Base-by-base conservation (phyloP, 2,888 invertebrate genomes). In the Ecliptopera silaceata region DNA sequence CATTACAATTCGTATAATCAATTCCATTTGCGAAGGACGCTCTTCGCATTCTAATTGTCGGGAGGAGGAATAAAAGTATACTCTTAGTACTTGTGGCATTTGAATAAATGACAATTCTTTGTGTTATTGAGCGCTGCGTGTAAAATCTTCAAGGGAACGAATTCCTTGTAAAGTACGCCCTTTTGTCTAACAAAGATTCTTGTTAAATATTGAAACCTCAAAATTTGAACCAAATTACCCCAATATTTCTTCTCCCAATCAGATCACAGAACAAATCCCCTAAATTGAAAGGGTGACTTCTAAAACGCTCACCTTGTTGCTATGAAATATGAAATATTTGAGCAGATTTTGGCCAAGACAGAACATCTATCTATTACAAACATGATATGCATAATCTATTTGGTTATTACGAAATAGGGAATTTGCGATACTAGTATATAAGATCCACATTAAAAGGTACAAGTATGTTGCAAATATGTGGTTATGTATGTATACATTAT, bases 1-100 rank as follows among this genome's bases (percentile, higher is more conserved):
- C 58, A 67, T 68, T 66, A 70, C 72, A 71, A 69, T 70, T 67
- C 56, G 63, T 58, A 72, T 75, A 72, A 79, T 71, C 69, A 71
- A 82, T 79, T 77, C 72, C 65, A 77, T 74, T 79, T 64, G 66
- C 59, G 59, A 54, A 64, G 65, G 56, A 60, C 68, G 59, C 53
- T 68, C 53, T 61, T 67, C 61, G 72, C 71, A 76, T 79, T 63
- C 68, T 70, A 59, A 65, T 57, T 62, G 53, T 59, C 20, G 56
- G 51, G 56, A 56, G 65, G 66, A 55, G 53, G n/a, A 44, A 45
- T 45, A 36, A 39, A 43, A 39, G 10, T 45, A 56, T 12, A 36
- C 31, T 31, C 13, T 22, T 39, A 26, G 22, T 49, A 31, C 26
- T 53, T 48, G 32, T 34, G 34, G 48, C 17, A 43, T 32, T 48